A percentile compares a stretch with the other conserved stretches of the same genome.
phyloP scores from a whole-genome alignment of 2,888 invertebrate genomes.

The Philonicus albiceps region DNA sequence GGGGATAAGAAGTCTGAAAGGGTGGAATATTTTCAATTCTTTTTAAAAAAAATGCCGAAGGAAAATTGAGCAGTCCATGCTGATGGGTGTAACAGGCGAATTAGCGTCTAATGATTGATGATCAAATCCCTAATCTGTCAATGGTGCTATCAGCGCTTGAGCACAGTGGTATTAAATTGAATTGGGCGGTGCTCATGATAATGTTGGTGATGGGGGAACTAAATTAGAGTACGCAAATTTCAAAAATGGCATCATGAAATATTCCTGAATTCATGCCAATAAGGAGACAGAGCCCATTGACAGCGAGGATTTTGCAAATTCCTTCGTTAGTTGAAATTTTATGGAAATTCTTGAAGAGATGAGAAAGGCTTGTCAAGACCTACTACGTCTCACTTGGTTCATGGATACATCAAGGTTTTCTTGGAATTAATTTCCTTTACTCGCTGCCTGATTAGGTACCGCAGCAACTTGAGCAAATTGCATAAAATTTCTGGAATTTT shows the following conservation, averaged over 20 bases:
- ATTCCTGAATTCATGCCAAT: not conserved
- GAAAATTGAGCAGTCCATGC: not conserved
- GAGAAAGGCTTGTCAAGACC: not conserved
- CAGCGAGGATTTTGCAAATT: not conserved
- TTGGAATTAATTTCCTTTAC: not conserved
- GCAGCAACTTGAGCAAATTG: not conserved
- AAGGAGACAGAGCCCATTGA: not conserved
- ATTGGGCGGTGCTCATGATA: not conserved
- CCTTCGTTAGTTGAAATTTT: not conserved
- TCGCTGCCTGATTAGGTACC: not conserved
- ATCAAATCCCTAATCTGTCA: slow-evolving; percentile 20
- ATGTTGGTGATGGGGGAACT: not conserved
- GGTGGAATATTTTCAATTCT: not conserved
- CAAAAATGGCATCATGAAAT: not conserved
- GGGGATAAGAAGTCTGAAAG: not conserved
- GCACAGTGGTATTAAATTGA: not conserved
- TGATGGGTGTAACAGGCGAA: slow-evolving; percentile 4
- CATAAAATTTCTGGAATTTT: not conserved
- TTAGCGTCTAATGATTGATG: slow-evolving; percentile 10
- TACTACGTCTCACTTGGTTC: not conserved
- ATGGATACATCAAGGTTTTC: not conserved
- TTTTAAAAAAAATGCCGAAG: not conserved
- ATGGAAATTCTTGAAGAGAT: not conserved
- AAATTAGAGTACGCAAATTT: not conserved
- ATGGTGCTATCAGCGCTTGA: not conserved